phyloP scores from a whole-genome alignment of 2,888 invertebrate species.

The Aleiodes testaceus region DNA sequence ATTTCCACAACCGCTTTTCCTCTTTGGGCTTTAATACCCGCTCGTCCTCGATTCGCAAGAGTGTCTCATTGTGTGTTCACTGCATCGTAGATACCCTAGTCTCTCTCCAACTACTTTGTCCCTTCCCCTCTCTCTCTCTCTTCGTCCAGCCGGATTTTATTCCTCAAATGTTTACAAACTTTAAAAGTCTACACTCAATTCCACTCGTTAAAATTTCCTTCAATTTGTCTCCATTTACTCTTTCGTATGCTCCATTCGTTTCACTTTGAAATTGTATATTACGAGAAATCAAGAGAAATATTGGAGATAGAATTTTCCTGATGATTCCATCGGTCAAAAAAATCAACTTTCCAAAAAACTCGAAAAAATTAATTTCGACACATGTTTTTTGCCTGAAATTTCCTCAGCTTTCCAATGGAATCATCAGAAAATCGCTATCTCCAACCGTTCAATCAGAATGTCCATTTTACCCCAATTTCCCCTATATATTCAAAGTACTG shows the following conservation, averaged over 20 bases:
- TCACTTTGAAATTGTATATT: too few relatives aligned
- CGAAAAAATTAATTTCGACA: too few relatives aligned
- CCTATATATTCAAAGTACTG: conserved; percentile 36
- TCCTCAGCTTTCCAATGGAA: too few relatives aligned
- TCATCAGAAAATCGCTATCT: too few relatives aligned
- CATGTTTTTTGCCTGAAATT: too few relatives aligned
- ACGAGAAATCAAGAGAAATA: too few relatives aligned
- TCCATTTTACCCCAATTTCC: too few relatives aligned
- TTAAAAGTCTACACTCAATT: conserved; percentile 49
- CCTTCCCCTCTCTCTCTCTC: background rate
- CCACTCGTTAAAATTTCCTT: conserved; percentile 52
- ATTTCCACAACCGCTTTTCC: conserved; percentile 38
- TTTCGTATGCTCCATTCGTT: too few relatives aligned
- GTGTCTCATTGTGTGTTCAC: conserved; percentile 48
- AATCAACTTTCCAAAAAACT: too few relatives aligned
- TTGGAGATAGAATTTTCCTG: too few relatives aligned
- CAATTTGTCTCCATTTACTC: conserved; percentile 38
- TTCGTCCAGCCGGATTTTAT: conserved; percentile 38
- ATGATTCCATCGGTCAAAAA: too few relatives aligned
- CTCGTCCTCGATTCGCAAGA: conserved; percentile 44
- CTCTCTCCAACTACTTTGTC: conserved; percentile 37
- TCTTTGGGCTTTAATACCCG: conserved; percentile 36
- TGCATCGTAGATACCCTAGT: conserved; percentile 42
- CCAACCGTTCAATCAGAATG: too few relatives aligned
- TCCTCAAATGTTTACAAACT: conserved; percentile 47